These are phyloP conservation scores for human DNA, from an alignment of 2,113 vertebrate genomes.

Conservation along the genomic window DNA sequence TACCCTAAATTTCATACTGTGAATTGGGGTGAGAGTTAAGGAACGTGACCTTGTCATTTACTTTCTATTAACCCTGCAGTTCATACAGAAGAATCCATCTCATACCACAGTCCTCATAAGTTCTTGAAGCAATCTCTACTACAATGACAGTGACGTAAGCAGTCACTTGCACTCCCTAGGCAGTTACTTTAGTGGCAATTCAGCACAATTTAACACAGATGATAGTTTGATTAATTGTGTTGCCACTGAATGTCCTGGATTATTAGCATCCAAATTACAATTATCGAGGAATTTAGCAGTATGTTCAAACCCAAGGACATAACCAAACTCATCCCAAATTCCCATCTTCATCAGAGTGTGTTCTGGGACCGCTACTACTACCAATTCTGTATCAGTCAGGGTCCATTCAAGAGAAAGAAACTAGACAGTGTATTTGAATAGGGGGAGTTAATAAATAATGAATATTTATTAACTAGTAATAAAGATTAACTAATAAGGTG, in stretches of 20 bases:
- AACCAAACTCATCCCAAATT: background rate
- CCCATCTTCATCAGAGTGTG: background rate
- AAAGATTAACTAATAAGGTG: background rate
- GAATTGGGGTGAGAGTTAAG: background rate
- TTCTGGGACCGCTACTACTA: background rate
- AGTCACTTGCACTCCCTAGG: background rate
- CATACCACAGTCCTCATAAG: too few relatives aligned
- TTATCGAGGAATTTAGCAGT: background rate
- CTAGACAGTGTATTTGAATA: background rate
- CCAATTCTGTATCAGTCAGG: background rate
- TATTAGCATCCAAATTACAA: background rate
- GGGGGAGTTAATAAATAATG: background rate
- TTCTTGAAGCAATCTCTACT: background rate
- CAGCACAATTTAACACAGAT: background rate
- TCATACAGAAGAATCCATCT: background rate
- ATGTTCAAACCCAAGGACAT: background rate
- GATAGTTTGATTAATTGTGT: background rate
- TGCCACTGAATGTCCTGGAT: background rate
- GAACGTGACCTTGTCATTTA: background rate
- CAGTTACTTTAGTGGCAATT: background rate
- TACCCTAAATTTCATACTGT: background rate
- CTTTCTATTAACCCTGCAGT: background rate
- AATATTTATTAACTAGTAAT: background rate
- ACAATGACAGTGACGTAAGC: background rate
- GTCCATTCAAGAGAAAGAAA: background rate